Evolutionary conservation across 1,140 invertebrate genomes (phyloP).

Genomic region (Phenacoccus solenopsis): DNA sequence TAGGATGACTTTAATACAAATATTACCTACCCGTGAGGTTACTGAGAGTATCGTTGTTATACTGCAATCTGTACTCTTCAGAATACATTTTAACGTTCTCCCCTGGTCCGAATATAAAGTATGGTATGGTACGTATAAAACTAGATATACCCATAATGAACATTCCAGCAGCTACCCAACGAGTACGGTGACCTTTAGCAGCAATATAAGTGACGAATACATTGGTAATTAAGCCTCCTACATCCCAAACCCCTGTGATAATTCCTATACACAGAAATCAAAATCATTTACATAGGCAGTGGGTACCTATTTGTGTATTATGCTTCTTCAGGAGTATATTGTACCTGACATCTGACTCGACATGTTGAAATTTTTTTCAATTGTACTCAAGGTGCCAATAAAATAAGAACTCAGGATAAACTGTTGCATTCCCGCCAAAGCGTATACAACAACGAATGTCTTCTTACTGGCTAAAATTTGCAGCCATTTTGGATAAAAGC

Average conservation of each 20-base stretch:
- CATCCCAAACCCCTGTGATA: conserved; percentile 56
- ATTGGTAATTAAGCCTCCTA: conserved; percentile 43
- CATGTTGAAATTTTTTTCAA: conserved; percentile 70
- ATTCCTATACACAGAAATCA: conserved; percentile 38
- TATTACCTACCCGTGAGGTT: background rate
- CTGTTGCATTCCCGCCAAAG: conserved; percentile 55
- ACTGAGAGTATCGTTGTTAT: background rate
- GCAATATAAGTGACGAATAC: conserved; percentile 53
- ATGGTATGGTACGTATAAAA: conserved; percentile 53
- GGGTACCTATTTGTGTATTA: background rate
- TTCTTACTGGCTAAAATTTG: conserved; percentile 63
- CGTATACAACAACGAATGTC: conserved; percentile 57
- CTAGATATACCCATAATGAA: conserved; percentile 54
- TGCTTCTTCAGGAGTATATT: too few species aligned
- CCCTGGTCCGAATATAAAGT: conserved; percentile 58
- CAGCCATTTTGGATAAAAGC: conserved; percentile 40
- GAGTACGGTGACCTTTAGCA: conserved; percentile 49
- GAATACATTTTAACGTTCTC: conserved; percentile 51
- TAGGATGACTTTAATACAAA: background rate
- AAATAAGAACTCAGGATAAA: conserved; percentile 64
- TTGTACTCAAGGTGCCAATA: conserved; percentile 60
- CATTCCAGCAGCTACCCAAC: conserved; percentile 57
- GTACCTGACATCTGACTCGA: conserved; percentile 58
- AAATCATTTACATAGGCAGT: background rate
- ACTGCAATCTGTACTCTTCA: conserved; percentile 40